Conservation (phyloP, 64 coral and sea anemone genomes). For the Montipora efflorescens region DNA sequence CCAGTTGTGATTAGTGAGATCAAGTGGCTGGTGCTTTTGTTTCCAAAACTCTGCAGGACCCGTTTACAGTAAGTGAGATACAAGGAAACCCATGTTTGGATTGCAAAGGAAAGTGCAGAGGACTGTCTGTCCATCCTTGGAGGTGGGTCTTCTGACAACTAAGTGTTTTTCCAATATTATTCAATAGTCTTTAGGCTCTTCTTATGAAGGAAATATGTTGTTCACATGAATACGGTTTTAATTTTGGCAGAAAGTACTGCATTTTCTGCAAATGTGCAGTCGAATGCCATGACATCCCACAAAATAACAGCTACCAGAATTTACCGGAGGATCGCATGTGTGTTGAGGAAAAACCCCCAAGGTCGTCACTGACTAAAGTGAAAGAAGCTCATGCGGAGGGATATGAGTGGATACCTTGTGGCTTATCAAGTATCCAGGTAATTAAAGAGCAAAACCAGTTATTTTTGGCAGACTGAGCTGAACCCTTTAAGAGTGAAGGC, state of each 20-base stretch:
- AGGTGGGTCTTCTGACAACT: constrained; percentile 16
- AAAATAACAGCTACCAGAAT: constrained; percentile 84
- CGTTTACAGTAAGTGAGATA: constrained; percentile 53
- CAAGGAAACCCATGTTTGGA: constrained; percentile 62
- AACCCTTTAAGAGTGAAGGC: no score
- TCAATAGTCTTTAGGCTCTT: no score
- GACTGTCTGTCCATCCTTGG: constrained; percentile 60
- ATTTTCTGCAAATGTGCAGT: constrained; percentile 92
- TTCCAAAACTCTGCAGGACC: constrained; percentile 15
- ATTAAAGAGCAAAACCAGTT: no score
- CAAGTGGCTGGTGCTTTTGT: not conserved
- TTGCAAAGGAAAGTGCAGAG: constrained; percentile 31
- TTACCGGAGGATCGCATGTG: constrained; percentile 91
- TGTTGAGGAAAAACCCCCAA: constrained; percentile 86
- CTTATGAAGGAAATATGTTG: not conserved
- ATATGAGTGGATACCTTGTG: constrained; percentile 93
- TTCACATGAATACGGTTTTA: not conserved
- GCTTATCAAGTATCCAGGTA: constrained; percentile 83
- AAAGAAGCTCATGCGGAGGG: constrained; percentile 78
- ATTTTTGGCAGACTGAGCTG: no score
- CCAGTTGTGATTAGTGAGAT: no score
- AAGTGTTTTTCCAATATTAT: no score
- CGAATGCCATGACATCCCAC: constrained; percentile 73
- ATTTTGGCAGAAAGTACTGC: constrained; percentile 76
- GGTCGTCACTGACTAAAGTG: constrained; percentile 67